A percentile compares a stretch with the other conserved stretches of the same genome.
Evolutionary conservation across 1,140 invertebrate genomes (phyloP).

Genomic region (Cydia fagiglandana): DNA sequence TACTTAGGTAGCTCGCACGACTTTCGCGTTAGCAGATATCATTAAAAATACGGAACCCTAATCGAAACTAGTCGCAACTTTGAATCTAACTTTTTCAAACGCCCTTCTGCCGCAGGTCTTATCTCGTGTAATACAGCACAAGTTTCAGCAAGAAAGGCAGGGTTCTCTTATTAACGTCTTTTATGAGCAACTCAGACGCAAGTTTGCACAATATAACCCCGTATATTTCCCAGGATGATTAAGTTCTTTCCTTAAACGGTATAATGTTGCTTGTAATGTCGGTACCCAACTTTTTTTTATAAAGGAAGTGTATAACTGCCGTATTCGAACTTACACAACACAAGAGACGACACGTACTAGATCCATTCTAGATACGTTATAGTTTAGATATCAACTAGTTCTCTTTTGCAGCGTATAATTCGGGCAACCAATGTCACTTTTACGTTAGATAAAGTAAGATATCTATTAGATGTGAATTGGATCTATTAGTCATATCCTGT

Average conservation of each 20-base stretch:
- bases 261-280: not conserved
- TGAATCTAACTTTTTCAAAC: constrained; percentile 11
- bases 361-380: too few relatives aligned
- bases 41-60: not conserved
- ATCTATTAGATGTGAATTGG: too few relatives aligned
- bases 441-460: too few relatives aligned
- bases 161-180: constrained; percentile 22
- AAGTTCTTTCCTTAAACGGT: constrained; percentile 11
- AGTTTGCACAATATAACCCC: constrained; percentile 26
- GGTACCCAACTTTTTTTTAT: not conserved
- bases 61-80: not conserved
- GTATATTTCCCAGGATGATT: constrained; percentile 16
- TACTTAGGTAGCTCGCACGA: too few relatives aligned
- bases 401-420: too few relatives aligned
- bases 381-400: too few relatives aligned
- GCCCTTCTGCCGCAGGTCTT: not conserved
- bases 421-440: too few relatives aligned
- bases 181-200: constrained; percentile 19
- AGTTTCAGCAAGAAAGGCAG: constrained; percentile 1
- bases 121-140: constrained; percentile 5
- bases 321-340: too few relatives aligned
- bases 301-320: not conserved
- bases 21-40: too few relatives aligned
- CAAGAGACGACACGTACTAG: too few relatives aligned
- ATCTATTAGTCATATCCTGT: too few relatives aligned